These are phyloP conservation scores for Tiphia femorata DNA, from an alignment of 2,888 invertebrate genomes.

Conservation along the genomic window DNA sequence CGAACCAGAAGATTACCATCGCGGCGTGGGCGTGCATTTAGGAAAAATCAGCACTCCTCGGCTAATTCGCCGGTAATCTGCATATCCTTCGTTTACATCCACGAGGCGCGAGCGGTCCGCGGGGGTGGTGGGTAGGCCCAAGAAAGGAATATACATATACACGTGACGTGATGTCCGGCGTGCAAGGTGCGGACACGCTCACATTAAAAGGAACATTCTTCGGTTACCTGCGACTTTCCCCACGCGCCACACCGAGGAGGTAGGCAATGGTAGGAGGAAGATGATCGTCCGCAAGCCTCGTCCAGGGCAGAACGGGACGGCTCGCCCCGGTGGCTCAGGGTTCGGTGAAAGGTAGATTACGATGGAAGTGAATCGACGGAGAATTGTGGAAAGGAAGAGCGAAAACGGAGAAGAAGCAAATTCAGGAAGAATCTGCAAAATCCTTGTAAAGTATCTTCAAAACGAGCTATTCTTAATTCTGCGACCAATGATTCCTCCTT, in stretches of 20 bases:
- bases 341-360: slow-evolving; percentile 14
- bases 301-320: neutral
- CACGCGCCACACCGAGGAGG: too few relatives aligned
- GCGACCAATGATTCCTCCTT: too few relatives aligned
- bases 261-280: too few relatives aligned
- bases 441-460: too few relatives aligned
- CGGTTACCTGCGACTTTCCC: slow-evolving; percentile 1
- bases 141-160: neutral
- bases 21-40: slow-evolving; percentile 6
- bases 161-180: neutral
- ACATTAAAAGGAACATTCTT: slow-evolving; percentile 33
- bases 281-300: neutral
- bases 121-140: neutral
- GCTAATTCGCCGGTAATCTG: slow-evolving; percentile 6
- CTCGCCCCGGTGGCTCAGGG: neutral
- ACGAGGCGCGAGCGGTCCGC: neutral
- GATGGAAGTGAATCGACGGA: too few relatives aligned
- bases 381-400: too few relatives aligned
- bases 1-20: neutral
- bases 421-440: too few relatives aligned
- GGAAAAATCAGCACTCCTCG: slow-evolving; percentile 8
- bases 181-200: slow-evolving; percentile 14
- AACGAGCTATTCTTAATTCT: too few relatives aligned
- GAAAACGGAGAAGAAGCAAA: too few relatives aligned
- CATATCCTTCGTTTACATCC: neutral